A percentile compares a stretch with the other conserved stretches of the same genome.
These are phyloP conservation scores for Rhinopomastus cyanomelas DNA, from an alignment of 2,113 vertebrate species.

Conservation along the genomic window DNA sequence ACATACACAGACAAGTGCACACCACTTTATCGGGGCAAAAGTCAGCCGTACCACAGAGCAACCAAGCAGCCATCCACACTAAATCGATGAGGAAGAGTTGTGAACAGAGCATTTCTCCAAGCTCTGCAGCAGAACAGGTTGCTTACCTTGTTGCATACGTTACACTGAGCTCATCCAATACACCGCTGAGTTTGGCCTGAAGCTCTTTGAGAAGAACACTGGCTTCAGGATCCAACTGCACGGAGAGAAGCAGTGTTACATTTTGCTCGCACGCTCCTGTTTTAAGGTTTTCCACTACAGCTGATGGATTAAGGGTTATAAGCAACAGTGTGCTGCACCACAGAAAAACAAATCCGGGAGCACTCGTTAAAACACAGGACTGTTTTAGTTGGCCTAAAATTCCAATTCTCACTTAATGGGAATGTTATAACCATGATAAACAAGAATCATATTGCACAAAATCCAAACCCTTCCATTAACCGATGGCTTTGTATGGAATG, in stretches of 20 bases:
- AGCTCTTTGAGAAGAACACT: slow-evolving; percentile 91
- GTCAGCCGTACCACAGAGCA: neutral
- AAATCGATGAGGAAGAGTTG: rapidly evolving
- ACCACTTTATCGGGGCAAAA: neutral
- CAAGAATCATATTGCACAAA: neutral
- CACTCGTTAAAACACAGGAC: neutral
- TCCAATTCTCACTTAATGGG: neutral
- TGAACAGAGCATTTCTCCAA: neutral
- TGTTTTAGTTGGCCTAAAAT: neutral
- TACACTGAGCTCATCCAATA: slow-evolving; percentile 90
- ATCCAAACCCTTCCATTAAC: neutral
- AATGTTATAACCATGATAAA: neutral
- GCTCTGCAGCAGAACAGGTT: neutral
- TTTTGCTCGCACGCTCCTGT: neutral
- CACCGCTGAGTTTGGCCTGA: slow-evolving; percentile 89
- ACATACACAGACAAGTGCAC: neutral
- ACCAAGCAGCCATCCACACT: neutral
- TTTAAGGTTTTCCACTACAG: neutral
- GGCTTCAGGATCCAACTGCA: slow-evolving; percentile 93
- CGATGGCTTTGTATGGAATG: neutral
- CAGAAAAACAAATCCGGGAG: slow-evolving; percentile 49
- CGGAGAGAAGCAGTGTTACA: slow-evolving; percentile 43
- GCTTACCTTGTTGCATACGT: slow-evolving; percentile 89
- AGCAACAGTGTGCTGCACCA: neutral
- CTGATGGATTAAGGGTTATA: neutral